Evolutionary conservation across 1,140 invertebrate species (phyloP).

Genomic region (Ruditapes philippinarum): DNA sequence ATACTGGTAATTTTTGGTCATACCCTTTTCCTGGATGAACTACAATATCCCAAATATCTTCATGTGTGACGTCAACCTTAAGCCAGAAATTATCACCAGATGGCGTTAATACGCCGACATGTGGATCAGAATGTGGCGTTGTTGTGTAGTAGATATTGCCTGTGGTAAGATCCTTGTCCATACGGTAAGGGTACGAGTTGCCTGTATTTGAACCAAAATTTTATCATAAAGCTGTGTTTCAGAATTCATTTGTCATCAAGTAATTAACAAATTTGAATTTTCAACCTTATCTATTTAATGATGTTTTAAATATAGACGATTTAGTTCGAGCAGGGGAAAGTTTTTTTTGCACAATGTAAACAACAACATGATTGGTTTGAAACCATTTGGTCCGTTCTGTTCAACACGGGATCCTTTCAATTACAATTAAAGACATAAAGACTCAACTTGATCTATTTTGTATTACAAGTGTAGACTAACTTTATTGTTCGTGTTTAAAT

Average conservation of each 20-base stretch:
- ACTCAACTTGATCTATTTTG: no score
- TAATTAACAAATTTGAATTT: background rate
- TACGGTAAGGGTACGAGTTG: background rate
- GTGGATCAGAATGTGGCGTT: background rate
- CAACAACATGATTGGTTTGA: no score
- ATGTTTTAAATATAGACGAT: background rate
- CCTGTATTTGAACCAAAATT: background rate
- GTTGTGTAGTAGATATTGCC: background rate
- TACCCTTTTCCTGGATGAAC: conserved; percentile 27
- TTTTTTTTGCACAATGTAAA: background rate
- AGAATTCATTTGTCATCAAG: no score
- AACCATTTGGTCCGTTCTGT: no score
- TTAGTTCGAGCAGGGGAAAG: no score
- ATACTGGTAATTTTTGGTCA: background rate
- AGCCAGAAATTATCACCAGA: background rate
- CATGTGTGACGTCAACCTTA: background rate
- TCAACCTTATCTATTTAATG: background rate
- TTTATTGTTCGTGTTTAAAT: no score
- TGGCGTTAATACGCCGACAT: background rate
- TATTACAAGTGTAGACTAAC: no score
- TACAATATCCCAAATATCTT: background rate
- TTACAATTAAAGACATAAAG: no score
- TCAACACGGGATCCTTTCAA: no score
- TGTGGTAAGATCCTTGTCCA: background rate
- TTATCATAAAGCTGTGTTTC: no score